Percentiles rank a stretch among this genome's conserved stretches.
Evolutionary conservation across 2,888 invertebrate genomes (phyloP).

Genomic region (Trisateles emortualis): DNA sequence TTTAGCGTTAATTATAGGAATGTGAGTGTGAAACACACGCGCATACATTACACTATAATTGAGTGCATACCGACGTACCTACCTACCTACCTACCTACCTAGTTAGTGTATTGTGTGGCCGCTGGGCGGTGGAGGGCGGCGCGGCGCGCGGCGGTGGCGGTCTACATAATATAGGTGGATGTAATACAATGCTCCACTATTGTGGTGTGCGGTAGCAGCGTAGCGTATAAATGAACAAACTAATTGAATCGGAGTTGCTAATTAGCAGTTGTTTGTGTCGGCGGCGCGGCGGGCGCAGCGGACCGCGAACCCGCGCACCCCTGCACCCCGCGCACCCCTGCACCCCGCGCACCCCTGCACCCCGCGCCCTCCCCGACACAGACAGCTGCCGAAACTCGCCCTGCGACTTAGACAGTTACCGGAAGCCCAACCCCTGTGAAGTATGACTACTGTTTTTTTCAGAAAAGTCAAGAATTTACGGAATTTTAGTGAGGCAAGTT

Average conservation of each 20-base stretch:
- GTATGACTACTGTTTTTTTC: slow-evolving; percentile 15
- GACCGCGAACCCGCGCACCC: slow-evolving; percentile 8
- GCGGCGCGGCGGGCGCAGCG: slow-evolving; percentile 16
- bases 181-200: background rate
- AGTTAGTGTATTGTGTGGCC: slow-evolving; percentile 7
- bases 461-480: slow-evolving; percentile 10
- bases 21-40: slow-evolving; percentile 27
- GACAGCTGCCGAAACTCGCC: slow-evolving; percentile 6
- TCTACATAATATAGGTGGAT: background rate
- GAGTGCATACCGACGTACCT: background rate
- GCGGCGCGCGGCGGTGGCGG: background rate
- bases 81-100: background rate
- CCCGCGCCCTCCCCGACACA: background rate
- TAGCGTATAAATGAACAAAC: slow-evolving; percentile 35
- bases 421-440: slow-evolving; percentile 19
- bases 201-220: slow-evolving; percentile 1
- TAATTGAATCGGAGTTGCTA: slow-evolving; percentile 43
- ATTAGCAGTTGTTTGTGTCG: slow-evolving; percentile 31
- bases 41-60: slow-evolving; percentile 4
- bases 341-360: background rate
- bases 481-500: slow-evolving; percentile 8
- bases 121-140: background rate
- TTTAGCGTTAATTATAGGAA: slow-evolving; percentile 36
- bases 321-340: background rate
- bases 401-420: slow-evolving; percentile 10